Evolutionary conservation across 2,113 vertebrate species (phyloP).

Genomic region (Poeciliopsis occidentalis): DNA sequence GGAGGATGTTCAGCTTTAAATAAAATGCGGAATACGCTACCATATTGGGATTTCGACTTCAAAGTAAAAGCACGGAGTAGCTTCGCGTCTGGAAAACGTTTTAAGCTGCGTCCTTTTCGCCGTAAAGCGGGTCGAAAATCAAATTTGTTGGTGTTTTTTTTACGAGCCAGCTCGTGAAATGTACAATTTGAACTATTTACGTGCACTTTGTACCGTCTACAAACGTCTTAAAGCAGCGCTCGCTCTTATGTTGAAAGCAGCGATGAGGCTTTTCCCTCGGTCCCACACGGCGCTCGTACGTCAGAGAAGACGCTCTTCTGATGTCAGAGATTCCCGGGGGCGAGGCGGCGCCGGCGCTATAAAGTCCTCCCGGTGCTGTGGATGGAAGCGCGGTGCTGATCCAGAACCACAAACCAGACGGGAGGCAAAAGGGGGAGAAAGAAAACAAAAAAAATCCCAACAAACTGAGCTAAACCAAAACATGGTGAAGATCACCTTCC

Average conservation of each 20-base stretch:
- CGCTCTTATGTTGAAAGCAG: slow-evolving; percentile 71
- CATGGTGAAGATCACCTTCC: slow-evolving; percentile 94
- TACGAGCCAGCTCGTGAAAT: background rate
- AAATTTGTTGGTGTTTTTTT: background rate
- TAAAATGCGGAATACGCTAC: slow-evolving; percentile 77
- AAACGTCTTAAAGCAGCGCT: fast-evolving
- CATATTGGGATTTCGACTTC: slow-evolving; percentile 76
- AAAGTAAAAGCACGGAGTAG: slow-evolving; percentile 51
- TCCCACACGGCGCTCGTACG: slow-evolving; percentile 71
- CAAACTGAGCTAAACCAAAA: slow-evolving; percentile 34
- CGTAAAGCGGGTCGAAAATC: background rate
- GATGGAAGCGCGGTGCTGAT: slow-evolving; percentile 46
- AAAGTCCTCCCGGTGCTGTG: slow-evolving; percentile 46
- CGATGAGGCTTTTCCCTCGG: slow-evolving; percentile 62
- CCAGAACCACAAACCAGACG: slow-evolving; percentile 3
- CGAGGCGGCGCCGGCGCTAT: slow-evolving; percentile 50
- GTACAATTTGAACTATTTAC: background rate
- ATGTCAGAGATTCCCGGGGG: slow-evolving; percentile 71
- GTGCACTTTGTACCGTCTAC: background rate
- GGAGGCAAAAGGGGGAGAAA: slow-evolving; percentile 31
- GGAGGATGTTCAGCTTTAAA: slow-evolving; percentile 65
- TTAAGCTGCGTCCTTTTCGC: fast-evolving
- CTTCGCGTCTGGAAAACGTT: background rate
- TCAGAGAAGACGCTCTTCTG: slow-evolving; percentile 72
- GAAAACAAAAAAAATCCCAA: slow-evolving; percentile 3